Conservation (phyloP, 2,113 vertebrate genomes). For the Theropithecus gelada region DNA sequence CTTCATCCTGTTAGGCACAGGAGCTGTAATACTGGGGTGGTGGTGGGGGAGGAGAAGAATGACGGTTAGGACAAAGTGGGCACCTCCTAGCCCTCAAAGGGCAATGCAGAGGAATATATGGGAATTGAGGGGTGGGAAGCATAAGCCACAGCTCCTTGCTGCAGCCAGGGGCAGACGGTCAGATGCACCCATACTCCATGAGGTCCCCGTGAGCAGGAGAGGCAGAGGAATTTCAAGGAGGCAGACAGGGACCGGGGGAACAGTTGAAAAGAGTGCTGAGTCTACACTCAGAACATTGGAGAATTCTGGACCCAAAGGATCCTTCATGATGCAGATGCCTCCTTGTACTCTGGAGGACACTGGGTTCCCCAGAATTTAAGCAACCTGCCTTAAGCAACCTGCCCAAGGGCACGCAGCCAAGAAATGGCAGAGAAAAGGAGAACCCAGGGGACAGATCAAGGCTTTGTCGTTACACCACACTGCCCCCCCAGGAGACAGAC, state of each 20-base stretch:
- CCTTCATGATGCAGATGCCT: neutral
- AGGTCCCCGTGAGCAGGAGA: neutral
- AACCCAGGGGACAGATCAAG: neutral
- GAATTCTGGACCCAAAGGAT: neutral
- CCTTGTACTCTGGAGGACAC: neutral
- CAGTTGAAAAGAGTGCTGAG: neutral
- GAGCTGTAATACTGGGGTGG: neutral
- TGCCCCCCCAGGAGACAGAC: neutral
- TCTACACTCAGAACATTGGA: neutral
- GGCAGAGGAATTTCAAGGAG: neutral
- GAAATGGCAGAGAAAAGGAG: neutral
- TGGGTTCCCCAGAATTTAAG: neutral
- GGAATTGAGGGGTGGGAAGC: neutral
- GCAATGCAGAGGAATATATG: neutral
- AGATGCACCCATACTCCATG: too few species aligned
- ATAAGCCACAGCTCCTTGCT: neutral
- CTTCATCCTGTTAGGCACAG: constrained; percentile 63
- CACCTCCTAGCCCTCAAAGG: neutral
- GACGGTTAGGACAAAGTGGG: neutral
- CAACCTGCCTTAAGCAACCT: neutral
- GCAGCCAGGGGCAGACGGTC: neutral
- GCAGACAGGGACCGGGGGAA: neutral
- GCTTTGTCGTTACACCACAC: neutral
- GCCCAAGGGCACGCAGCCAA: neutral
- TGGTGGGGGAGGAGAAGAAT: neutral